Conservation (phyloP, 1,140 invertebrate genomes). For the Prorops nasuta region DNA sequence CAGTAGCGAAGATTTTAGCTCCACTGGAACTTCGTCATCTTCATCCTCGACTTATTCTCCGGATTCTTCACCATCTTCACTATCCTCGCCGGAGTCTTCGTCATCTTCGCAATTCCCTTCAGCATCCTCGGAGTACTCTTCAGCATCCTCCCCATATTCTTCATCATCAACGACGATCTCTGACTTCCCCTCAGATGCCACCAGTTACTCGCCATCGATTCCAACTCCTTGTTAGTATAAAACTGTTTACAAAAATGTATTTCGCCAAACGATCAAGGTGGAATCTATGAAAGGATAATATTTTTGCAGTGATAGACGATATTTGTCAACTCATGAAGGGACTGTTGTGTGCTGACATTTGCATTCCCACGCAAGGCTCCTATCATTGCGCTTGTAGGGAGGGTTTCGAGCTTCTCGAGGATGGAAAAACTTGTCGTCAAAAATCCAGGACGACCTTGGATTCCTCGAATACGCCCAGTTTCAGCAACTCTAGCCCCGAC, state of each 20-base stretch:
- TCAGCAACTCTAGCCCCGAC: slow-evolving; percentile 23
- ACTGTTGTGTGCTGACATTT: slow-evolving; percentile 73
- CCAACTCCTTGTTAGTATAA: slow-evolving; percentile 22
- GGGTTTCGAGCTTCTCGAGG: slow-evolving; percentile 68
- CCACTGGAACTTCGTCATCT: slow-evolving; percentile 14
- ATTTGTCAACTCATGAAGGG: slow-evolving; percentile 66
- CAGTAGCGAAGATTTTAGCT: slow-evolving; percentile 10
- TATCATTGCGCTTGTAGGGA: slow-evolving; percentile 73
- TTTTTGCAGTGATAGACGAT: slow-evolving; percentile 55
- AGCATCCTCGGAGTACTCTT: neutral
- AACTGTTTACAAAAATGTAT: slow-evolving; percentile 10
- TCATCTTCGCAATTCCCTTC: neutral
- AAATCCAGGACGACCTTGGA: no score
- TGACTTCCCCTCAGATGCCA: slow-evolving; percentile 9
- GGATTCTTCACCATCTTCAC: neutral
- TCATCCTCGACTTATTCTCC: neutral
- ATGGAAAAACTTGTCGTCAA: slow-evolving; percentile 65
- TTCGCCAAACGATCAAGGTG: neutral
- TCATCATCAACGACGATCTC: neutral
- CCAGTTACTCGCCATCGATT: slow-evolving; percentile 1
- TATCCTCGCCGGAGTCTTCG: neutral
- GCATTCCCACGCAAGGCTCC: slow-evolving; percentile 65
- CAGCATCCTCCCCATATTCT: neutral
- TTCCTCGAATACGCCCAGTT: no score
- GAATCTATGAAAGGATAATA: neutral